phyloP scores from a whole-genome alignment of 2,888 invertebrate species.

The Catonia carolina region DNA sequence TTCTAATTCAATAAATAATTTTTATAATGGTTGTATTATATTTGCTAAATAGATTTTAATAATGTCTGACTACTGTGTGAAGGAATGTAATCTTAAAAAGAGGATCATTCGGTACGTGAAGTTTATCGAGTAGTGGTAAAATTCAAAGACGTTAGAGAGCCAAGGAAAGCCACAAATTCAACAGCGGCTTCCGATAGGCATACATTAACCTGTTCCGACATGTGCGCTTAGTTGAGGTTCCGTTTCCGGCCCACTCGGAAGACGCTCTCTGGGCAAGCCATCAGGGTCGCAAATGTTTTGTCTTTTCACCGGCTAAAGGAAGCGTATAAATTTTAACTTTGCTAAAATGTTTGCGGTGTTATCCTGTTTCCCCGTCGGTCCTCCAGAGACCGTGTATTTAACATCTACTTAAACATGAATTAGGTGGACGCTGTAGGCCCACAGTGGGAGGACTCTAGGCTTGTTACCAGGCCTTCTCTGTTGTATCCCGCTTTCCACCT shows the following conservation, averaged over 20 bases:
- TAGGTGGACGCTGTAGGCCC: slow-evolving; percentile 8
- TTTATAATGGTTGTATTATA: no score
- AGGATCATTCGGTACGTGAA: not conserved
- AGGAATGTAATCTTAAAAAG: no score
- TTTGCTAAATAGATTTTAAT: no score
- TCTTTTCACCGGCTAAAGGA: slow-evolving; percentile 22
- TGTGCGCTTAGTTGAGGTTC: slow-evolving; percentile 16
- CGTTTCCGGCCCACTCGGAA: slow-evolving; percentile 13
- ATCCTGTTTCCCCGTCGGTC: slow-evolving; percentile 14
- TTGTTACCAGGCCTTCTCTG: no score
- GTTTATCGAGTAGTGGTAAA: not conserved
- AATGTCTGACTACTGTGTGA: no score
- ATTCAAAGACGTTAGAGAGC: slow-evolving; percentile 5
- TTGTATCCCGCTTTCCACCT: no score
- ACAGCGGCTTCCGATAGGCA: slow-evolving; percentile 22
- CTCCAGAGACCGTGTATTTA: not conserved
- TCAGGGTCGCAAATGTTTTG: slow-evolving; percentile 17
- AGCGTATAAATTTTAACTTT: slow-evolving; percentile 23
- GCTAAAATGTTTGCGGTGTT: slow-evolving; percentile 15
- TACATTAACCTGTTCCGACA: slow-evolving; percentile 24
- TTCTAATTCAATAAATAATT: no score
- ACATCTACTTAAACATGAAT: slow-evolving; percentile 12
- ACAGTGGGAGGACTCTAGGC: no score
- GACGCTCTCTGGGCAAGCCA: slow-evolving; percentile 11
- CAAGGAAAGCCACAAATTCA: slow-evolving; percentile 11